Evolutionary conservation across 2,888 invertebrate genomes (phyloP).

Genomic region (Drosophila mimica): DNA sequence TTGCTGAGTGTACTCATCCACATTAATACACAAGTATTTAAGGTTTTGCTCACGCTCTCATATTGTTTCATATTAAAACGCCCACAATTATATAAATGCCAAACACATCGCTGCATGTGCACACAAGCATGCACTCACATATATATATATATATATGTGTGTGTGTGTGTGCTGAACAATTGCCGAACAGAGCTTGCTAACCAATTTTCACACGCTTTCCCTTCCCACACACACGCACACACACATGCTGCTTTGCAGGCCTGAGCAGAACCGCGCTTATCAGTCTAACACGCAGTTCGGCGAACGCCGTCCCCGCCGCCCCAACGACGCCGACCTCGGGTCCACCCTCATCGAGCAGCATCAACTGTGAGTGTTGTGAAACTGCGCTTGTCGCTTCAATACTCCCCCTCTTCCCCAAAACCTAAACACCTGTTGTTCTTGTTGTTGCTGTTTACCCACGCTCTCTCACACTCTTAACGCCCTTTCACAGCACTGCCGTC

Average conservation of each 20-base stretch:
- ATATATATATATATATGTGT: not conserved
- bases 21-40: not conserved
- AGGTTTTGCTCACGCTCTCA: conserved; percentile 1
- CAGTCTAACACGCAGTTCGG: conserved; percentile 88
- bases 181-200: conserved; percentile 26
- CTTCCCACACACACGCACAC: conserved; percentile 22
- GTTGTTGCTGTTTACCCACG: not conserved
- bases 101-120: conserved; percentile 52
- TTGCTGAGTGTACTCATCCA: not conserved
- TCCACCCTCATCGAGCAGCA: conserved; percentile 89
- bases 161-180: conserved; percentile 16
- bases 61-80: conserved; percentile 63
- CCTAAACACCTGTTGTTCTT: not conserved
- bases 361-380: conserved; percentile 86
- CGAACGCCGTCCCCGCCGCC: conserved; percentile 86
- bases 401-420: not conserved
- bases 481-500: conserved; percentile 87
- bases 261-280: conserved; percentile 93
- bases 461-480: conserved; percentile 28
- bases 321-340: conserved; percentile 90
- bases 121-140: conserved; percentile 12
- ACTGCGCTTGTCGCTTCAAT: conserved; percentile 32
- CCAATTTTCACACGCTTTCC: conserved; percentile 74
- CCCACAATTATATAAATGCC: conserved; percentile 66
- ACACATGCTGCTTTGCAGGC: conserved; percentile 86